Conservation (phyloP, 1,140 invertebrate species). For the Bombus confusus region DNA sequence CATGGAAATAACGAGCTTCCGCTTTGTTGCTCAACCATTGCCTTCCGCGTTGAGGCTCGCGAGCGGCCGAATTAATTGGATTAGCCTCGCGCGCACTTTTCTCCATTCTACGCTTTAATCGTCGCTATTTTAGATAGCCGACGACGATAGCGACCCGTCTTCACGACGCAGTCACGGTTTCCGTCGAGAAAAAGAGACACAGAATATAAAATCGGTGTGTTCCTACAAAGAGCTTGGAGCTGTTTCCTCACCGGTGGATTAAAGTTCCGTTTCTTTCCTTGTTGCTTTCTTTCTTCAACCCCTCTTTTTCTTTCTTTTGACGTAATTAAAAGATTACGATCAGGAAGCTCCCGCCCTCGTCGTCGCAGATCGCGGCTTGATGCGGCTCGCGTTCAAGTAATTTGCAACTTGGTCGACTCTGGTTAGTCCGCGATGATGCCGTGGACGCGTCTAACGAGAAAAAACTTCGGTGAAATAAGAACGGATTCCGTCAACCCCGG, state of each 20-base stretch:
- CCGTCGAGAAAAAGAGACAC: neutral
- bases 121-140: conserved; percentile 1
- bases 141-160: conserved; percentile 22
- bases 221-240: neutral
- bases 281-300: neutral
- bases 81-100: conserved; percentile 1
- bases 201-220: neutral
- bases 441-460: conserved; percentile 4
- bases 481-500: conserved; percentile 7
- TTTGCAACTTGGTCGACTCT: conserved; percentile 39
- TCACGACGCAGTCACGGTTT: conserved; percentile 19
- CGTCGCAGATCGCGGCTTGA: neutral
- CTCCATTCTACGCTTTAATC: neutral
- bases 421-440: neutral
- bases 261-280: neutral
- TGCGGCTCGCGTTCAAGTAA: conserved; percentile 43
- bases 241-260: conserved; percentile 10
- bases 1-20: conserved; percentile 44
- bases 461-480: conserved; percentile 37
- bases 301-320: neutral
- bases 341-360: conserved; percentile 32
- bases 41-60: conserved; percentile 22
- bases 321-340: conserved; percentile 64
- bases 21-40: neutral
- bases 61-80: conserved; percentile 54